phyloP scores from a whole-genome alignment of 1,140 invertebrate genomes.

The Bradysia coprophila region DNA sequence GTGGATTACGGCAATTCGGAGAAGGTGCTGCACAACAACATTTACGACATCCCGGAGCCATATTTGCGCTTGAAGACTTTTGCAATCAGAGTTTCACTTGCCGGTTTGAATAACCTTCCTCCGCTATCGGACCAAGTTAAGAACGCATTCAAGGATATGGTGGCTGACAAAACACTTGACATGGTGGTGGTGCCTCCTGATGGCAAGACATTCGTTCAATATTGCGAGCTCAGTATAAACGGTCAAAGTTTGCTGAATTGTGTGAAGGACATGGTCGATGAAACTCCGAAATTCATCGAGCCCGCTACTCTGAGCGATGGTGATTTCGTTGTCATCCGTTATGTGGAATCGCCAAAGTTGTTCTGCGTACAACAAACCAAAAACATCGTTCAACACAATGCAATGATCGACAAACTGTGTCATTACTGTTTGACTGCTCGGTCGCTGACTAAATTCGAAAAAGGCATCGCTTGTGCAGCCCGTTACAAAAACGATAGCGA shows the following conservation, averaged over 20 bases:
- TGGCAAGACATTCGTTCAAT: slow-evolving; percentile 46
- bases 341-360: slow-evolving; percentile 43
- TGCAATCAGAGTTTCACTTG: slow-evolving; percentile 49
- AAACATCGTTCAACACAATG: slow-evolving; percentile 30
- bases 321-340: slow-evolving; percentile 41
- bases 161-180: slow-evolving; percentile 34
- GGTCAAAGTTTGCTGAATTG: slow-evolving; percentile 33
- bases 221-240: slow-evolving; percentile 40
- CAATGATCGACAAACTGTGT: slow-evolving; percentile 22
- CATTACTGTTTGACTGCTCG: slow-evolving; percentile 22
- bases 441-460: slow-evolving; percentile 25
- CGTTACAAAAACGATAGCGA: slow-evolving; percentile 39
- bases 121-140: slow-evolving; percentile 42
- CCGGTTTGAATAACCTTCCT: slow-evolving; percentile 41
- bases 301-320: slow-evolving; percentile 28
- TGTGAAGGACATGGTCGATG: slow-evolving; percentile 26
- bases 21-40: slow-evolving; percentile 38
- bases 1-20: slow-evolving; percentile 63
- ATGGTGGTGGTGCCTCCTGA: slow-evolving; percentile 42
- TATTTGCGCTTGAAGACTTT: slow-evolving; percentile 47
- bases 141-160: slow-evolving; percentile 43
- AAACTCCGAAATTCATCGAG: slow-evolving; percentile 26
- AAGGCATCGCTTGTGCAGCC: slow-evolving; percentile 50
- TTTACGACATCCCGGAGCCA: slow-evolving; percentile 50
- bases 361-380: slow-evolving; percentile 50